Evolutionary conservation across 2,113 vertebrate species (phyloP), one percentile per base, ranked within the genome.

Genomic region (Lagopus muta): DNA sequence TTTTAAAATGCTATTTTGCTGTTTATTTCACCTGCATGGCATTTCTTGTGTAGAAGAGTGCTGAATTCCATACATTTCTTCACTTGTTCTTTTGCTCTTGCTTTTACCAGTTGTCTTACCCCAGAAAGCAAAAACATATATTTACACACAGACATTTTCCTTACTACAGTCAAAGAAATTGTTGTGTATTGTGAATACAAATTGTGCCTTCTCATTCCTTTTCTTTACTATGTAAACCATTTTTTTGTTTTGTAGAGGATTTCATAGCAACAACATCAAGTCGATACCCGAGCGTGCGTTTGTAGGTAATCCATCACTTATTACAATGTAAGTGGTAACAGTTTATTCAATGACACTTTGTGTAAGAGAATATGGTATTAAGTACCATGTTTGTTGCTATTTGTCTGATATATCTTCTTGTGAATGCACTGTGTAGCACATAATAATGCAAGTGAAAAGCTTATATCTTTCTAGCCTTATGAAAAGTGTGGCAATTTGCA

Each of bases 221-320:
- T 38, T 34, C 34, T 79, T 72, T 72, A 52, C 43, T 28, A 1
- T 78, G 17, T 48, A 48, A 93, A 77, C 0, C 2, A 0, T n/a
- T 89, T 92, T 92, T 93, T 96, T 75, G 81, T 85, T 96, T 97
- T 91, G 54, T 92, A 99, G 99, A 91, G 98, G 98, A 93, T 99
- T 99, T 97, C 98, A 99, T 65, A 99, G 98, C 92, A 99, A 99
- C 97, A 98, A 98, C 92, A 99, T 99, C 96, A 98, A 98, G 93
- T 98, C 98, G 8, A 99, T 99, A 97, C 99, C 99, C 3, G 98
- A 99, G 72, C 98, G 98, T 45, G 99, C 98, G 79, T 99, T 99
- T 97, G 97, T 97, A 42, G 98, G 98, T 57, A 99, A 99, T 96
- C 98, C 99, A 32, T 98, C 98, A 13, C 98, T 99, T 81, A 97